A percentile compares a stretch with the other conserved stretches of the same genome.
Evolutionary conservation across 2,113 vertebrate species (phyloP).

Genomic region (Acanthochromis polyacanthus): DNA sequence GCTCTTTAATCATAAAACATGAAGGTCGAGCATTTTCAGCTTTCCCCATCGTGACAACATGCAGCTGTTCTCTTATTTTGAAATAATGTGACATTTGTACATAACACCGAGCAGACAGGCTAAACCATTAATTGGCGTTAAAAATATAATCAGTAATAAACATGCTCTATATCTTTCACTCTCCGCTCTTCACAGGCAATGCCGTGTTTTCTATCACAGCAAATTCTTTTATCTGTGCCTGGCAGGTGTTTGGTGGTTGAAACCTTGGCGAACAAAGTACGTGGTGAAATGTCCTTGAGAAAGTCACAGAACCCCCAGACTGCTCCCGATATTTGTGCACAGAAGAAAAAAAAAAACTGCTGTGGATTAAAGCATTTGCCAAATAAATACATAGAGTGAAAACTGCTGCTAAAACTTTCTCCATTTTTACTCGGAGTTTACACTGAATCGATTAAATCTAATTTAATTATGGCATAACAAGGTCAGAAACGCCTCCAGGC

Average conservation of each 20-base stretch:
- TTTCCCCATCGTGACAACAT: too few relatives aligned
- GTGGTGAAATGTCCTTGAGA: conserved; percentile 6
- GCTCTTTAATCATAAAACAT: too few relatives aligned
- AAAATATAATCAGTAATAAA: too few relatives aligned
- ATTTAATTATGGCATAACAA: conserved; percentile 11
- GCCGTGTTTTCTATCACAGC: not conserved
- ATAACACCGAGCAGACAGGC: too few relatives aligned
- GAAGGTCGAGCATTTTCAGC: too few relatives aligned
- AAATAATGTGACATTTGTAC: too few relatives aligned
- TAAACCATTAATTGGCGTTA: too few relatives aligned
- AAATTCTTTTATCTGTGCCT: not conserved
- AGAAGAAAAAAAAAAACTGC: not conserved
- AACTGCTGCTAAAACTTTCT: not conserved
- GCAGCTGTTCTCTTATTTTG: too few relatives aligned
- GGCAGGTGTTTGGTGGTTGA: not conserved
- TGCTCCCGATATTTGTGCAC: not conserved
- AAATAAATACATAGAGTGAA: conserved; percentile 14
- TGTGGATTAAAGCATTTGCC: conserved; percentile 10
- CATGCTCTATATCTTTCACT: too few relatives aligned
- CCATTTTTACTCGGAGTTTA: not conserved
- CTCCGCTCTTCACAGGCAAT: too few relatives aligned
- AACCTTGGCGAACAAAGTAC: not conserved
- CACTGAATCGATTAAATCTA: conserved; percentile 6
- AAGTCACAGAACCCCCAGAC: conserved; percentile 7
- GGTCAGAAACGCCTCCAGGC: conserved; percentile 27